Base-by-base conservation (phyloP, 2,797 vertebrate genomes). In the Rhyacichthys aspro region DNA sequence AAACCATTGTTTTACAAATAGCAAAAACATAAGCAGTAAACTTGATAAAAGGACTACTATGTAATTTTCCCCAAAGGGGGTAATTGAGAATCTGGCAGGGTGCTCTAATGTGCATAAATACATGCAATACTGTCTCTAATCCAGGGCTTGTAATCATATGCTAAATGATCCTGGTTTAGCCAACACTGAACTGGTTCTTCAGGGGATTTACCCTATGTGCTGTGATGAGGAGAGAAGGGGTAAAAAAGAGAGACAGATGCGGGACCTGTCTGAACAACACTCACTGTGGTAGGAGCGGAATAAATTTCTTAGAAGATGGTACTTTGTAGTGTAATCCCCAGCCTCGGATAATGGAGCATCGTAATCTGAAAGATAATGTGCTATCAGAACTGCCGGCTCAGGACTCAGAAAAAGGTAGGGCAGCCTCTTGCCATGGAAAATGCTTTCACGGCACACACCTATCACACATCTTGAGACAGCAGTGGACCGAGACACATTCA, bases 281-380 rank as follows among this genome's bases (percentile, higher is more conserved):
- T 92, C 90, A 96, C 95, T 92, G 80, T 93, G 86, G 75, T 93
- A 76, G 53, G 73, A 79, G 84, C 88, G 90, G 82, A 96, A 94
- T 83, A 95, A 74, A 0, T 94, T 91, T 50, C 93, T 90, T 49
- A 96, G 93, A 84, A 94, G 94, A 85, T 86, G 88, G 76, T 94
- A 96, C 84, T 97, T 95, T 80, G 91, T 88, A 12, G 95, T 97
- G 75, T 96, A 98, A 86, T 98, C 95, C 56, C 95, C 95, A 17
- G 94, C 92, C 84, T 96, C 95, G 9, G 96, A 96, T 89, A 98
- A 91, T 86, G 96, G 92, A 6, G 95, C 96, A 0, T 98, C 95
- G 0, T 97, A 98, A 91, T 98, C 95, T 98, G 91, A 60, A 91
- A 94, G 70, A 91, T 81, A 91, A 89, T 85, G 72, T 41, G 48